Conservation (phyloP, 2,888 invertebrate genomes). For the Scaptomyza polygonia region DNA sequence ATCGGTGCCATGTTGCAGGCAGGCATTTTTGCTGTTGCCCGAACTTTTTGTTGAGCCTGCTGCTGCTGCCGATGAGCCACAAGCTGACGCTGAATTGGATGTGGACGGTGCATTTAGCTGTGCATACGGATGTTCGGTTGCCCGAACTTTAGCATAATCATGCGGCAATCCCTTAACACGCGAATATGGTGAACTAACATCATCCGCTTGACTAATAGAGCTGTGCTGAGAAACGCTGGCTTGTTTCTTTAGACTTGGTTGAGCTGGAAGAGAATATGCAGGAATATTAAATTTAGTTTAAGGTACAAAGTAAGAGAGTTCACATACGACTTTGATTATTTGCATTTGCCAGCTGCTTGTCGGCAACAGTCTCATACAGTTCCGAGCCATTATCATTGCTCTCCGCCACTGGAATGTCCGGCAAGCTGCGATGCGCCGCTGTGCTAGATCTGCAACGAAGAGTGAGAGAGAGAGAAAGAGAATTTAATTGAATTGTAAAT, state of each 20-base stretch:
- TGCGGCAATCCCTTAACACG: conserved; percentile 88
- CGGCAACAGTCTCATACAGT: conserved; percentile 92
- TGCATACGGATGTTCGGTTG: conserved; percentile 84
- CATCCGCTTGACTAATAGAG: conserved; percentile 86
- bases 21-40: conserved; percentile 38
- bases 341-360: conserved; percentile 84
- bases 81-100: conserved; percentile 44
- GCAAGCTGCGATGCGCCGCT: conserved; percentile 90
- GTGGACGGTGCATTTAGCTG: conserved; percentile 83
- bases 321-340: conserved; percentile 83
- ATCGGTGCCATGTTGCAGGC: conserved; percentile 59
- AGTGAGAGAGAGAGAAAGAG: neutral
- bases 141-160: conserved; percentile 87
- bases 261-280: conserved; percentile 62
- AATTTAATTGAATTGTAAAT: conserved; percentile 4
- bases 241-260: conserved; percentile 83
- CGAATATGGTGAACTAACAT: conserved; percentile 87
- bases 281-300: neutral
- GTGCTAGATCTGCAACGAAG: conserved; percentile 81
- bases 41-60: conserved; percentile 38
- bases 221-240: conserved; percentile 87
- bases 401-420: conserved; percentile 92
- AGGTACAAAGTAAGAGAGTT: neutral
- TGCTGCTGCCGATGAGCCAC: conserved; percentile 40
- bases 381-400: conserved; percentile 92